Base-by-base conservation (phyloP, 2,888 invertebrate species). In the Allygus modestus region DNA sequence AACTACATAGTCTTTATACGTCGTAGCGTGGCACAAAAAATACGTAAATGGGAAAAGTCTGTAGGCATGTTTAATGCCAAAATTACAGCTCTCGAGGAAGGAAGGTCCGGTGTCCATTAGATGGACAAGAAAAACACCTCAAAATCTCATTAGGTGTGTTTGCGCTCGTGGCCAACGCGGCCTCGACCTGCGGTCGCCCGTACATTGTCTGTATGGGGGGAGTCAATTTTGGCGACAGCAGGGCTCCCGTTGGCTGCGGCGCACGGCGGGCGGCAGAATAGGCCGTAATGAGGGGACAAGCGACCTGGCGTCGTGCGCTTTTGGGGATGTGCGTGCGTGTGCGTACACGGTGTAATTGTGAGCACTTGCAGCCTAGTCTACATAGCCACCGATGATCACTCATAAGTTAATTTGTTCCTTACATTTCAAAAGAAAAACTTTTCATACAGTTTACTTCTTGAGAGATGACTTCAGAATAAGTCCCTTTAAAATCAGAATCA, bases 81-180 rank as follows among this genome's bases (percentile, higher is more conserved):
- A 65, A 65, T 65, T 65, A 65, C 65, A 65, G 5, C 28, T 31
- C 28, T 28, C 12, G 65, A 65, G 28, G 31, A 28, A 65, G 28
- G 58, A 58, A 23, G 58, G 23, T 4, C 58, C 23, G 4, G 58
- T 2, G 5, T 9, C 23, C 58, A 58, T 58, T 58, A 58, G 65
- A 15, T 65, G 65, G 65, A 65, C 65, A 65, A 65, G 65, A 41
- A 41, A 71, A 41, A 71, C 71, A 71, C 71, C 71, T 71, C 41
- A 71, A 71, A 69, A 71, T 41, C 41, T 71, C 71, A 71, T 71
- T 71, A 69, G 33, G 31, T 7, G 37, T 71, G 71, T 71, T 71
- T 71, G 71, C 20, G 71, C 71, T 71, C 71, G 71, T 71, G 71
- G 33, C 15, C 71, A 41, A 7, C 41, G 41, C 11, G 71, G 37